Evolutionary conservation across 2,797 vertebrate species (phyloP).

Genomic region (Pelochelys cantorii): DNA sequence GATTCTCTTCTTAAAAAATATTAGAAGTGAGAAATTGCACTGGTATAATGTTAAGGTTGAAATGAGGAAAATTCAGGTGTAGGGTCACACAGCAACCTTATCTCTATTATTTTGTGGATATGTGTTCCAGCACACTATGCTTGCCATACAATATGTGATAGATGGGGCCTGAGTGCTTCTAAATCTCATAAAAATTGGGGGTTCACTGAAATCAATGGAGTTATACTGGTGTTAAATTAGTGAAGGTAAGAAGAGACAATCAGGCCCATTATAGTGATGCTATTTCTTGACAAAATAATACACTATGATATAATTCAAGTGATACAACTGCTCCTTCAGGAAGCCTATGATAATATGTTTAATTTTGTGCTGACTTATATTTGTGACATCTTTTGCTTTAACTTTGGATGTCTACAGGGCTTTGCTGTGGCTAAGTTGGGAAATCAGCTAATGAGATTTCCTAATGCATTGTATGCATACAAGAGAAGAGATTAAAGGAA

Average conservation of each 20-base stretch:
- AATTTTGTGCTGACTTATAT: neutral
- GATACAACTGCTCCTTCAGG: no score
- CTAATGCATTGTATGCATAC: neutral
- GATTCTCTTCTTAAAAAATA: neutral
- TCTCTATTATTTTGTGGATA: neutral
- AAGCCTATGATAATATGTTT: neutral
- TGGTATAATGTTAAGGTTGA: slow-evolving; percentile 20
- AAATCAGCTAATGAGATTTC: neutral
- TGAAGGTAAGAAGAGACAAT: neutral
- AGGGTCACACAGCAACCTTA: neutral
- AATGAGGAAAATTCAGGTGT: neutral
- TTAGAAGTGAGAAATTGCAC: neutral
- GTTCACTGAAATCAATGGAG: neutral
- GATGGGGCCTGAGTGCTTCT: neutral
- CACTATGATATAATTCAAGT: neutral
- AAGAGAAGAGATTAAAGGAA: neutral
- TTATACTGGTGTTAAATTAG: neutral
- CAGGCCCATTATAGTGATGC: neutral
- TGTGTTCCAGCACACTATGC: neutral
- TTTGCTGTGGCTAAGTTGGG: neutral
- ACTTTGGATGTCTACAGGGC: neutral
- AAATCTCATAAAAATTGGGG: neutral
- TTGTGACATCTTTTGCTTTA: neutral
- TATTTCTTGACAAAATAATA: neutral
- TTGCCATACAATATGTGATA: neutral